Evolutionary conservation across 2,888 invertebrate species (phyloP), one percentile per base, ranked within the genome.

Genomic region (Osmoderma eremita): DNA sequence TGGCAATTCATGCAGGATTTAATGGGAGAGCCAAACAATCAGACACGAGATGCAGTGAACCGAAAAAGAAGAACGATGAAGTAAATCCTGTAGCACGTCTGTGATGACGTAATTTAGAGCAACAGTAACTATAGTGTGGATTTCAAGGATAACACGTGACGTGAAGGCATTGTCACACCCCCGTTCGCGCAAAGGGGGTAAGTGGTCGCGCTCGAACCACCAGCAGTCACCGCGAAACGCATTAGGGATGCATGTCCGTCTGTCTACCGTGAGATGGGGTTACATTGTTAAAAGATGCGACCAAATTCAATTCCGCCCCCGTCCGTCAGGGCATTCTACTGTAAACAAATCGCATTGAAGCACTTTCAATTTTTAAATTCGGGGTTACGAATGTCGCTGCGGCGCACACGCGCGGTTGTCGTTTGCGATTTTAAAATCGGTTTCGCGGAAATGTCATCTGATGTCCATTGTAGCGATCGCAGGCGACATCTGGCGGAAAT

Each of bases 301-400:
- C 75, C 73, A 76, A 79, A 81, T 80, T 78, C 75, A 79, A 79
- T 79, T 78, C 81, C 80, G 78, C 79, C 80, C 78, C 75, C 78
- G 77, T 78, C 78, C 77, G 78, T 80, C 79, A 78, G 77, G 73
- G 74, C 79, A 78, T 71, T 80, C 78, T 80, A 76, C 77, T 80
- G 82, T 81, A 80, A 81, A 80, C 76, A 81, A 81, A 82, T 81
- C 78, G 78, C 80, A 81, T 81, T 81, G 80, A 81, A 81, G 79
- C 77, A 78, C 75, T 80, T 81, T 81, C 78, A 79, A 79, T 79
- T 81, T 82, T 81, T 78, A 79, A 80, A 79, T 78, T 78, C 69
- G 73, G 75, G 76, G 74, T 73, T 75, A 74, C 73, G 75, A 75
- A 24, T 22, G 50, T 30, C 50, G 12, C 18, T 18, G 13, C 17